A percentile compares a stretch with the other conserved stretches of the same genome.
phyloP scores from a whole-genome alignment of 2,797 vertebrate genomes.

The Vipera ursinii region DNA sequence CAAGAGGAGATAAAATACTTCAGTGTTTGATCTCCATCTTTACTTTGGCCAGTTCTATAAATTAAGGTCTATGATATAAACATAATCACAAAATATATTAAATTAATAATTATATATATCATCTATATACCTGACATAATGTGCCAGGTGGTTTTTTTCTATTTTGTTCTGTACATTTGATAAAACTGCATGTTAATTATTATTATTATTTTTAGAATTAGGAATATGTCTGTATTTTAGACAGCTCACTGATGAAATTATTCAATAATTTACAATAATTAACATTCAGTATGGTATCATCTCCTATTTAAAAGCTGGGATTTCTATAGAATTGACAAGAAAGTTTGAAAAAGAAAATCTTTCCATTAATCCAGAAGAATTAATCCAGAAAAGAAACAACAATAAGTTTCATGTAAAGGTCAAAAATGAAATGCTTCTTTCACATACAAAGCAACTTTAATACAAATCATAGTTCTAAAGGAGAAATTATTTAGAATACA shows the following conservation, averaged over 20 bases:
- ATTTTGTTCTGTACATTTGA: neutral
- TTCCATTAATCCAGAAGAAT: slow-evolving; percentile 49
- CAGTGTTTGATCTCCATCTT: neutral
- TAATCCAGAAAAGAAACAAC: slow-evolving; percentile 45
- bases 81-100: neutral
- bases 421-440: slow-evolving; percentile 72
- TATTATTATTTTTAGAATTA: neutral
- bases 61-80: neutral
- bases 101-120: neutral
- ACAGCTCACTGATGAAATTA: neutral
- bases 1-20: neutral
- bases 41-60: neutral
- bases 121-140: neutral
- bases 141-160: neutral
- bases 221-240: neutral
- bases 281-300: slow-evolving; percentile 26
- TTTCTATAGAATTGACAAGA: slow-evolving; percentile 63
- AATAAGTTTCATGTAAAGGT: slow-evolving; percentile 69
- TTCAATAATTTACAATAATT: neutral
- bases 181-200: neutral
- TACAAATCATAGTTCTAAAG: slow-evolving; percentile 75
- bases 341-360: slow-evolving; percentile 52
- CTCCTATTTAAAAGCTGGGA: slow-evolving; percentile 56
- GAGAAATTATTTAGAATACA: slow-evolving; percentile 63
- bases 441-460: slow-evolving; percentile 71